Conservation (phyloP, 2,797 vertebrate genomes). For the Sebastiscus tertius region DNA sequence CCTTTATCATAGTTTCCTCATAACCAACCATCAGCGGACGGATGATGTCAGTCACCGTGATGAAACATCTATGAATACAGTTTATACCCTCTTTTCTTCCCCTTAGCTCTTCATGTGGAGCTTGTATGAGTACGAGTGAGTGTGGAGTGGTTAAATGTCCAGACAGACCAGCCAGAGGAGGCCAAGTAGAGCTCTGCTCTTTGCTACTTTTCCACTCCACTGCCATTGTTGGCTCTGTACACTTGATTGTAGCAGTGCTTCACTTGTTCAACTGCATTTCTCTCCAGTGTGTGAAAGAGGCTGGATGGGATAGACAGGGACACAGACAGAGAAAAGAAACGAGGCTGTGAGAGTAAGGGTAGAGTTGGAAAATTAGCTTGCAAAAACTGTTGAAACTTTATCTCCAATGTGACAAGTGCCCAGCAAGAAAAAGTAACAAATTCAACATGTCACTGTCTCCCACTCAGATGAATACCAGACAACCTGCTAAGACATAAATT, state of each 20-base stretch:
- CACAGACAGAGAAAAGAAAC: background rate
- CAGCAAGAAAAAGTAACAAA: conserved; percentile 9
- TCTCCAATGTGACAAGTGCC: conserved; percentile 7
- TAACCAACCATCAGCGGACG: background rate
- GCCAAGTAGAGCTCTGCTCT: conserved; percentile 28
- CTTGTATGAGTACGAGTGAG: background rate
- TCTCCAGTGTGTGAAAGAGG: conserved; percentile 10
- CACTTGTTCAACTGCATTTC: conserved; percentile 39
- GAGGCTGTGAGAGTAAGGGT: background rate
- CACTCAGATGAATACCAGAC: conserved; percentile 23
- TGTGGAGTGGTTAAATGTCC: conserved; percentile 31
- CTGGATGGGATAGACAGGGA: background rate
- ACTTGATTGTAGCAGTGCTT: conserved; percentile 52
- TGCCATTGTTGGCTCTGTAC: conserved; percentile 31
- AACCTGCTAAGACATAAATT: conserved; percentile 34
- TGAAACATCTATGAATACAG: background rate
- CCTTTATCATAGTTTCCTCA: background rate
- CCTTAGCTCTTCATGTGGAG: background rate
- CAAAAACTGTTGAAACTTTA: conserved; percentile 15
- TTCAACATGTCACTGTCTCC: conserved; percentile 27
- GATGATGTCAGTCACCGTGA: background rate
- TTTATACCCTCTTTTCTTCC: background rate
- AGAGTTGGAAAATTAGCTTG: conserved; percentile 14
- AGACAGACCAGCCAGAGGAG: conserved; percentile 11
- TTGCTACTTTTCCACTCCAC: conserved; percentile 38